Conservation (phyloP, 37 sponge, comb jelly and placozoan genomes). For the Corticium candelabrum region DNA sequence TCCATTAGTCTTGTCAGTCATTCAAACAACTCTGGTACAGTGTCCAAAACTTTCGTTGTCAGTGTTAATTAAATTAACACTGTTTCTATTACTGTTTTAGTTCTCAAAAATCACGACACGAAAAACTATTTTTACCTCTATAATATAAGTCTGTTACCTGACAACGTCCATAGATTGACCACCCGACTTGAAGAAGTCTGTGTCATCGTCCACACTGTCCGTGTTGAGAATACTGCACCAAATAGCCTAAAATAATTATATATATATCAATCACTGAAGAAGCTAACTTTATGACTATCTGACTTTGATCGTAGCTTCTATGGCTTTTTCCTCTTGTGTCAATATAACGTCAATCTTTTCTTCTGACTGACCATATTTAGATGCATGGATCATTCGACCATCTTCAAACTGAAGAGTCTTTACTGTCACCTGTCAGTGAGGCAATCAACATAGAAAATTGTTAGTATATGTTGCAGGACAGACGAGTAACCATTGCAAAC, state of each 20-base stretch:
- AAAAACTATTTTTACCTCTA: not conserved
- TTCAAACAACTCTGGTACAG: too few species aligned
- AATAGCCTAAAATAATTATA: slow-evolving; percentile 15
- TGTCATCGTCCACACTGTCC: slow-evolving; percentile 53
- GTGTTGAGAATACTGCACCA: slow-evolving; percentile 65
- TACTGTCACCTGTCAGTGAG: slow-evolving; percentile 39
- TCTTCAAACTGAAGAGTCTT: slow-evolving; percentile 74
- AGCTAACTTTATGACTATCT: not conserved
- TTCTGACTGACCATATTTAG: slow-evolving; percentile 54
- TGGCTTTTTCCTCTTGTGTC: slow-evolving; percentile 54
- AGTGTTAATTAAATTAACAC: not conserved
- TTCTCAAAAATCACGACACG: not conserved
- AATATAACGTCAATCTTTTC: slow-evolving; percentile 46
- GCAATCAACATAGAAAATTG: too few species aligned
- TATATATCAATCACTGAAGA: not conserved
- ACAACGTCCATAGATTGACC: slow-evolving; percentile 87
- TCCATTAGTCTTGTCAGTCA: too few species aligned
- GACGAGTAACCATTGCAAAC: too few species aligned
- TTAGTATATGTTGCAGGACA: too few species aligned
- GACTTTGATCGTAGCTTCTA: slow-evolving; percentile 39
- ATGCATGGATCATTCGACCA: slow-evolving; percentile 69
- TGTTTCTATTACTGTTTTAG: not conserved
- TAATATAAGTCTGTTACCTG: slow-evolving; percentile 31
- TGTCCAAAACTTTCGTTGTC: not conserved
- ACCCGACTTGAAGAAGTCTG: slow-evolving; percentile 88